phyloP scores from a whole-genome alignment of 2,113 vertebrate genomes.

The Macquaria australasica region DNA sequence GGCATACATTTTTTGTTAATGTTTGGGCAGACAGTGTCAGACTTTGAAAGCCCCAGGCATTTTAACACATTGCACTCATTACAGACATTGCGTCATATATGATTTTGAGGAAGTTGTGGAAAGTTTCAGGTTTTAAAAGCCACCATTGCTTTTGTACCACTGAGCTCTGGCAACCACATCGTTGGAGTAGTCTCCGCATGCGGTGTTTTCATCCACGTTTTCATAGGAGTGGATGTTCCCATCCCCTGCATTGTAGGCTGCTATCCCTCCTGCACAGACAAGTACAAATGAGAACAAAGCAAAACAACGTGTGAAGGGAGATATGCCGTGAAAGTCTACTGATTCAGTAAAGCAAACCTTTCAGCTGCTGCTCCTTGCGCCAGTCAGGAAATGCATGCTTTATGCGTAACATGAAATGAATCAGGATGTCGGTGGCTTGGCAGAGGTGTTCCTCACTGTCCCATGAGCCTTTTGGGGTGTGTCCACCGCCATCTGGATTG shows the following conservation, averaged over 20 bases:
- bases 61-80: no score
- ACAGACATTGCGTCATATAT: not conserved
- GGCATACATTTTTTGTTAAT: no score
- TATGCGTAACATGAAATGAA: not conserved
- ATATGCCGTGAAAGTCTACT: no score
- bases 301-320: not conserved
- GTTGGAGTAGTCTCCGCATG: slow-evolving; percentile 49
- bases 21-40: no score
- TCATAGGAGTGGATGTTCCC: not conserved
- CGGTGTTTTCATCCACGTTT: not conserved
- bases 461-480: not conserved
- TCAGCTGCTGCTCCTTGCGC: slow-evolving; percentile 18
- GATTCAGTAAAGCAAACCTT: slow-evolving; percentile 18
- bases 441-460: slow-evolving; percentile 27
- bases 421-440: slow-evolving; percentile 14
- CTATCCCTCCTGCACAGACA: slow-evolving; percentile 32
- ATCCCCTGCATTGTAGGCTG: slow-evolving; percentile 30
- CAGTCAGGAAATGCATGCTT: not conserved
- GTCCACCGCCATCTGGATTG: not conserved
- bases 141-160: slow-evolving; percentile 23
- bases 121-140: slow-evolving; percentile 8
- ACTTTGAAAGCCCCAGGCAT: no score
- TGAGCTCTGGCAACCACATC: slow-evolving; percentile 63
- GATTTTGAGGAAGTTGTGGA: not conserved
- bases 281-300: not conserved